Evolutionary conservation across 2,888 invertebrate genomes (phyloP), one percentile per base, ranked within the genome.

Genomic region (Rhogogaster chlorosoma): DNA sequence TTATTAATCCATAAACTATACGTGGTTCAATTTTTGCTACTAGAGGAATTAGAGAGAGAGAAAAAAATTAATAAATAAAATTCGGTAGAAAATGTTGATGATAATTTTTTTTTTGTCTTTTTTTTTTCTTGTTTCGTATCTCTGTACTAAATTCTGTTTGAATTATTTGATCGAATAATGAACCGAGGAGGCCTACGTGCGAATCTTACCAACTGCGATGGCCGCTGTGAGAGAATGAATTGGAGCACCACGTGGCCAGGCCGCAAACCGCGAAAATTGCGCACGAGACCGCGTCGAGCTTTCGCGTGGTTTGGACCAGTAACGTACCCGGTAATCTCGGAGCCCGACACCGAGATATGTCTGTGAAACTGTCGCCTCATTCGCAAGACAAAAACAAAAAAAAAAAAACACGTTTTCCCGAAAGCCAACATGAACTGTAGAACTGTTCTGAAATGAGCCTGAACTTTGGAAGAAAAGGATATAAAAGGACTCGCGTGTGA

Each of bases 251-350:
- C 80, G 80, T 80, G 80, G 80, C 57, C 57, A 70, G 9, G 15
- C 80, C 80, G 22, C 80, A 80, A 80, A 80, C 80, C 80, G 80
- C 80, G 61, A 80, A 80, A 80, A 80, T 80, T 77, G 77, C 53
- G 49, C 80, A 80, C 80, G 80, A 61, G 77, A 77, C 32, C 61
- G 80, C 61, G 38, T 61, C 61, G 57, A 61, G 61, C 57, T 57
- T 61, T 80, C 77, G 45, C 77, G 73, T 53, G 6, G 77, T 77
- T 53, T 61, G 32, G 22, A 6, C n/a, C 80, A 80, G 57, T 15
- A 36, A n/a, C 80, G 80, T 80, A 80, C 36, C 22, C 5, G 61
- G 18, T 12, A 38, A 61, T 49, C 38, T n/a, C 57, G 15, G 80
- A 22, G 38, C 80, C 80, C 80, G 18, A 29, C 36, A 15, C 78